Conservation (phyloP, 2,113 vertebrate genomes). For the Maccullochella peelii region DNA sequence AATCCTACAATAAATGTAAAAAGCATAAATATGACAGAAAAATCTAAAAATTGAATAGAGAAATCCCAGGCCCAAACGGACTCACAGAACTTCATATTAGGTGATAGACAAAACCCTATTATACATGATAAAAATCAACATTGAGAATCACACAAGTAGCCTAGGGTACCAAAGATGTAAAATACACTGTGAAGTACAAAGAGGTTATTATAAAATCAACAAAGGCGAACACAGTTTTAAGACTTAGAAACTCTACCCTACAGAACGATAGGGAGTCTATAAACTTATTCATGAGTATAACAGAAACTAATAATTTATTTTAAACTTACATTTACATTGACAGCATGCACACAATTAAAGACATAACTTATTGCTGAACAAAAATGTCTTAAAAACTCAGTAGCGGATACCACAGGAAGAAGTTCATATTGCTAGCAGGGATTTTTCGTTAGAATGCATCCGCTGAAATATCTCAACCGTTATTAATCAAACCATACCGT, state of each 20-base stretch:
- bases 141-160: background rate
- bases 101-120: background rate
- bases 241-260: background rate
- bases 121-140: background rate
- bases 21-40: no score
- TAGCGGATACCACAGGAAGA: background rate
- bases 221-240: background rate
- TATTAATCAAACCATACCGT: constrained; percentile 39
- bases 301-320: background rate
- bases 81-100: background rate
- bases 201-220: background rate
- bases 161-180: background rate
- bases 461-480: constrained; percentile 17
- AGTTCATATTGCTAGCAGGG: background rate
- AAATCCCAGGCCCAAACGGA: background rate
- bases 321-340: background rate
- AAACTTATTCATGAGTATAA: background rate
- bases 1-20: background rate
- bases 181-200: background rate
- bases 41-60: no score
- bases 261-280: background rate
- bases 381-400: background rate
- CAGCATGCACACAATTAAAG: background rate
- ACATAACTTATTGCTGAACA: background rate
- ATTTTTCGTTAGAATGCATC: background rate